Base-by-base conservation (phyloP, 1,140 invertebrate species). In the Myzus persicae region DNA sequence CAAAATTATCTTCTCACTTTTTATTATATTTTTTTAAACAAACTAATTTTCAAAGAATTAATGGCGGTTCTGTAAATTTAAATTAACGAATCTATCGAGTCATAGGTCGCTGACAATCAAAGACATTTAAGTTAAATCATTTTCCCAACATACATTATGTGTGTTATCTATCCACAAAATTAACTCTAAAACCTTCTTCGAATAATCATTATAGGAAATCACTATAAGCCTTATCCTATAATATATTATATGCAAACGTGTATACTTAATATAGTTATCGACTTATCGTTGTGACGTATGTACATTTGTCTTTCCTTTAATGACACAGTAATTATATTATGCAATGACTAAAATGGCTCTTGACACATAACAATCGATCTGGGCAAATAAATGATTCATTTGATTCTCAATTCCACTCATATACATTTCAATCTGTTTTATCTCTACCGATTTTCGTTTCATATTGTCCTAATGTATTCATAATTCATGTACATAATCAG, bases 121-220 rank as follows among this genome's bases (percentile, higher is more conserved):
- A 87, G 84, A 42, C 42, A 87, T 44, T 87, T 87, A 84, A 84
- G 82, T 84, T 84, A 84, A 76, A 87, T 87, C 42, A 87, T 87
- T 89, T 89, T 89, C n/a, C 46, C n/a, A 48, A 38, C 22, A 20
- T 51, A 51, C 22, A 51, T 38, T 51, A 85, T 85, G 18, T 85
- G 1, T n/a, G 44, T 89, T 89, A 89, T 89, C 87, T 89, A 51
- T 85, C 24, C 22, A n/a, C n/a, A 48, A 51, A 89, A 89, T 51
- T 51, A 89, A 51, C n/a, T 89, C 31, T 89, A 85, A 40, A 44
- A 89, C n/a, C 36, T 89, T 89, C 87, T 89, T 89, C 46, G 46
- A 89, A 51, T n/a, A 48, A 89, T 87, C 87, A 48, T 89, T 89
- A 89, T 51, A 89, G n/a, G 31, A 89, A 89, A 51, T 89, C n/a